Evolutionary conservation across 2,113 vertebrate species (phyloP), one percentile per base, ranked within the genome.

Genomic region (Trematomus loennbergii): DNA sequence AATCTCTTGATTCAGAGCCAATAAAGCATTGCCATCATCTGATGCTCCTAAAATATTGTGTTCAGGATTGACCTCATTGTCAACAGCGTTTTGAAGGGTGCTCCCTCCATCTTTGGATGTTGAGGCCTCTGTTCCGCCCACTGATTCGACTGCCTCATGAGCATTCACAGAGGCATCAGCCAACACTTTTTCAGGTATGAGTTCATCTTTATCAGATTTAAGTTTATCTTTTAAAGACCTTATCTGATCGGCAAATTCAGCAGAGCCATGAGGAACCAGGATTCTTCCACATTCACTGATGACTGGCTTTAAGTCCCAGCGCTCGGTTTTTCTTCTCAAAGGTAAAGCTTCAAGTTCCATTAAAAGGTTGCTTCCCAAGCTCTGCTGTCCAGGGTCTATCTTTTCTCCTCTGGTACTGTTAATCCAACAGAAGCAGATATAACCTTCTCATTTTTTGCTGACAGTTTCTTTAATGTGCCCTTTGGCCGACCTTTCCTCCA

Each of bases 191-290:
- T 84, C 82, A 36, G 33, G 29, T 45, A 33, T 46, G 22, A 29
- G 22, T 17, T 83, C 40, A 15, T 45, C 13, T 59, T 33, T 73
- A 71, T 43, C 36, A 65, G 46, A 53, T 29, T 55, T 72, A 18
- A 49, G 5, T 11, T 50, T 72, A 11, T 83, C 54, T n/a, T 75
- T 82, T 18, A 89, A 75, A 78, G 65, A 80, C 36, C 83, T 83
- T n/a, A 87, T 66, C 5, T 88, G 79, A 64, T 72, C 78, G 57
- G 40, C 25, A 55, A 77, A 7, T 48, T 80, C 79, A 17, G 78
- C 54, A 20, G 86, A 89, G 12, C 95, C 95, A 75, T 92, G 87
- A n/a, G 95, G 95, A 55, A 95, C 88, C 79, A 96, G 91, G 53
- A 95, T 83, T 72, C 89, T 87, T 49, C 95, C 94, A 88, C 95